Evolutionary conservation across 2,888 invertebrate species (phyloP), one percentile per base, ranked within the genome.

Genomic region (Eilema depressum): DNA sequence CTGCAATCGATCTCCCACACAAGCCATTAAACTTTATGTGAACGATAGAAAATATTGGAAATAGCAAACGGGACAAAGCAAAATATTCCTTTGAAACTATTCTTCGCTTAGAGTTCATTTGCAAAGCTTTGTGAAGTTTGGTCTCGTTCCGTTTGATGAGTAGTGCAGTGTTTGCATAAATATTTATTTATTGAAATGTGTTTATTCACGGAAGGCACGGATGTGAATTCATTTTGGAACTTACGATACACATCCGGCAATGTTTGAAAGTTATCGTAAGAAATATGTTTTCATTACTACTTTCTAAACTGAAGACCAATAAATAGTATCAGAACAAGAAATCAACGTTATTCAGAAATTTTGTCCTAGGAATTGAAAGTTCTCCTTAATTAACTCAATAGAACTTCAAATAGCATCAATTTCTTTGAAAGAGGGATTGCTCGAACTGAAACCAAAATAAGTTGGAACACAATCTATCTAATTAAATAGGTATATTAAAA

Each of bases 11-110:
- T 92, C 89, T 86, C 80, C 74, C 79, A 76, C 83, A 86, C 91
- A 88, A 88, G 83, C 91, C 92, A 92, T 93, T 92, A 91, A 91
- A 91, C 90, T 91, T 89, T 88, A 90, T 90, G 85, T 88, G 88
- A 80, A 80, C 86, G 87, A 89, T 89, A 85, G 88, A 88, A 88
- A 90, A 90, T 90, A 89, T 89, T 86, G 91, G 90, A 88, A 89
- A 89, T 86, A 86, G 85, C 84, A 83, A 87, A 75, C 84, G 83
- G 86, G 86, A 90, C 89, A 91, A 89, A 90, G 90, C 88, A 85
- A 89, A 91, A 90, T 90, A 89, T 89, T 91, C 89, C 85, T 91
- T 90, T 90, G 88, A 86, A 88, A 89, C 87, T 89, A 89, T 88
- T 86, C 86, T 86, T 81, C 81, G 78, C 77, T 78, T 83, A 79